Evolutionary conservation across 2,888 invertebrate genomes (phyloP), one percentile per base, ranked within the genome.

Genomic region (Agriopis leucophaearia): DNA sequence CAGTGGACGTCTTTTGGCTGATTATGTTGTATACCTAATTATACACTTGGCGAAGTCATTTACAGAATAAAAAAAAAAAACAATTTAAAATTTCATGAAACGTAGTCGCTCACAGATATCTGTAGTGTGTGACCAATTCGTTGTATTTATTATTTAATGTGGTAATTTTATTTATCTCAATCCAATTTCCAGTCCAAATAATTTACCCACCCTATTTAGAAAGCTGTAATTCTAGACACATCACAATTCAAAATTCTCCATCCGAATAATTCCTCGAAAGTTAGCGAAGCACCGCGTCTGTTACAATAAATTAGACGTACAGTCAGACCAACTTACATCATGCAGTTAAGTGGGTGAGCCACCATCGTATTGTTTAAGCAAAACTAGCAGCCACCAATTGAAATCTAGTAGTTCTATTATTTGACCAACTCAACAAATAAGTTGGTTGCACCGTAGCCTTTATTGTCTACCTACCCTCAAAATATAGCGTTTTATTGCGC

Each of bases 401-500:
- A 54, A 38, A 54, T 16, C 3, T 55, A 27, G 27, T 42, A 42
- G 55, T 42, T 13, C 3, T 0, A n/a, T 18, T 8, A 8, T 55
- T 27, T 55, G 10, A 8, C 8, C 55, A 27, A 44, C 27, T 13
- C 27, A 0, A n/a, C 1, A 55, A 8, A 27, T 13, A 55, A 42
- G 1, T 55, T 55, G 1, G 42, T 55, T 2, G 54, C 1, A n/a
- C 13, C 9, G 27, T 44, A 13, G 55, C 42, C 55, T 55, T 42
- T 55, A 55, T 6, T 42, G 75, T 76, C 74, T 76, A 74, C 77
- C 79, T 77, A 80, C 80, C 80, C 79, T 72, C 69, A 75, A 81
- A 27, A 78, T 76, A 78, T 75, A 73, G 74, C 79, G 81, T 84
- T 84, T 85, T 85, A 85, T 84, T 83, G 82, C 84, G 80, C 79